Evolutionary conservation across 1,140 invertebrate genomes (phyloP).

Genomic region (Argopecten irradians): DNA sequence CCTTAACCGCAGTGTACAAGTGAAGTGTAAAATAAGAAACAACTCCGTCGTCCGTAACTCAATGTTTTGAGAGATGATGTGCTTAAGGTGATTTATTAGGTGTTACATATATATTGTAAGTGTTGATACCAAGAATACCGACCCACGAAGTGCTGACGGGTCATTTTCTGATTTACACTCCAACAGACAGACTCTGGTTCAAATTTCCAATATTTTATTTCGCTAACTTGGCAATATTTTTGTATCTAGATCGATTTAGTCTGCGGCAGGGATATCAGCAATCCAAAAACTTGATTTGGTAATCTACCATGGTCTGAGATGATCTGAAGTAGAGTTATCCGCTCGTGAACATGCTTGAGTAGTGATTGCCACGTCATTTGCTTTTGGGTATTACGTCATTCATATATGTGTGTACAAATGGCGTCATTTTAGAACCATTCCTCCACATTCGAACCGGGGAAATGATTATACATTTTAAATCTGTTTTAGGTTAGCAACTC

Average conservation of each 20-base stretch:
- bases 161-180: not conserved
- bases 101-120: not conserved
- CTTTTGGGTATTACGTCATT: too few species aligned
- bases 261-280: not conserved
- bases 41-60: too few species aligned
- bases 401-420: too few species aligned
- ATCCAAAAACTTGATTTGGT: not conserved
- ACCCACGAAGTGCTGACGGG: not conserved
- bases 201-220: not conserved
- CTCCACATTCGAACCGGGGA: too few species aligned
- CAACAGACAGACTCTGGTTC: not conserved
- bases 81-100: not conserved
- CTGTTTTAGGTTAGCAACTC: too few species aligned
- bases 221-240: slow-evolving; percentile 21
- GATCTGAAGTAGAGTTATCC: too few species aligned
- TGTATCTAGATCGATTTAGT: not conserved
- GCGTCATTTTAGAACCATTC: too few species aligned
- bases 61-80: not conserved
- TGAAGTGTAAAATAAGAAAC: not conserved
- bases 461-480: too few species aligned
- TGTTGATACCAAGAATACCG: not conserved
- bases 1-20: too few species aligned
- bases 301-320: not conserved
- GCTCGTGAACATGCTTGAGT: too few species aligned
- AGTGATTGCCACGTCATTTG: too few species aligned